phyloP scores from a whole-genome alignment of 2,797 vertebrate genomes.

The Odontamblyopus rebecca region DNA sequence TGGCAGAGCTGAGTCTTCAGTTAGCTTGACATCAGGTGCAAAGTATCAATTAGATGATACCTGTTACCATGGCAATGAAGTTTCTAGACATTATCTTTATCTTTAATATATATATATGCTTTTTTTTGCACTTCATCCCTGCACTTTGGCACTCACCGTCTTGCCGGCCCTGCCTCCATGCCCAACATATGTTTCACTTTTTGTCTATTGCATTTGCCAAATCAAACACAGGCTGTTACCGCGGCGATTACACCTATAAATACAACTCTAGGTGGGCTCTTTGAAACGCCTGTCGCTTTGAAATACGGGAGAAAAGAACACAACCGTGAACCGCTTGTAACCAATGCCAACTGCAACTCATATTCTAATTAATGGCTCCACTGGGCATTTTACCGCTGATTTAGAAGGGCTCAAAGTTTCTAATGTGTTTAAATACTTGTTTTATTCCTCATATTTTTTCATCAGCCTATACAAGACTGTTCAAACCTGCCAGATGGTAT shows the following conservation, averaged over 20 bases:
- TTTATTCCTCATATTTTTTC: too few species aligned
- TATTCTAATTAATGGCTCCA: conserved; percentile 36
- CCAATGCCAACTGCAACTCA: conserved; percentile 23
- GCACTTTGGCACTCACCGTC: conserved; percentile 14
- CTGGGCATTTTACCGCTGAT: conserved; percentile 30
- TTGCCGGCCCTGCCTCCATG: conserved; percentile 21
- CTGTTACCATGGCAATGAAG: background rate
- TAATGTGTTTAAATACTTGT: background rate
- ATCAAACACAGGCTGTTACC: conserved; percentile 23
- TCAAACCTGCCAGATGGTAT: too few species aligned
- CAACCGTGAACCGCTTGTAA: conserved; percentile 33
- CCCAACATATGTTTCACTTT: conserved; percentile 30
- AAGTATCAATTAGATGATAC: too few species aligned
- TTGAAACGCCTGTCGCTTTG: conserved; percentile 38
- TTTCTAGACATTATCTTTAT: background rate
- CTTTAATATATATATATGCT: conserved; percentile 8
- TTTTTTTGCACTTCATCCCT: background rate
- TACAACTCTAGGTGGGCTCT: conserved; percentile 17
- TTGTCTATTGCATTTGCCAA: conserved; percentile 30
- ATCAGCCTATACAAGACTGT: too few species aligned
- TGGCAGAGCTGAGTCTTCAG: too few species aligned
- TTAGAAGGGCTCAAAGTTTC: conserved; percentile 6
- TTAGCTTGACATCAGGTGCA: too few species aligned
- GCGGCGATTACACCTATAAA: conserved; percentile 33
- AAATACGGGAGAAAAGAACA: conserved; percentile 37